Conservation (phyloP, 2,888 invertebrate species). For the Cryptocheilus praepositus region DNA sequence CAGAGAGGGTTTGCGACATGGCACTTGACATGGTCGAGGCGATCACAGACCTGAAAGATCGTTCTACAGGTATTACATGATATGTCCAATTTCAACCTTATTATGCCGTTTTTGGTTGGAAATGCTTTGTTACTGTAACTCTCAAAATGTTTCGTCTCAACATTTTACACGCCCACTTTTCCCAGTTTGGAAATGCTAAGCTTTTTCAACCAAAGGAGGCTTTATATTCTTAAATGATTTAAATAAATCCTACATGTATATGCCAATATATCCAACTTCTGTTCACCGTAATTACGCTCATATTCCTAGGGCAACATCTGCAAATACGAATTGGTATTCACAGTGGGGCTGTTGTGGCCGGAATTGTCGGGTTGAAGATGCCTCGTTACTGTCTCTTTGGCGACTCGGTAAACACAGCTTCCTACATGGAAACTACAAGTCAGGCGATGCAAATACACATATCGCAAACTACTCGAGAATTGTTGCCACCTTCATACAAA, state of each 20-base stretch:
- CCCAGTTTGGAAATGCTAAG: too few species aligned
- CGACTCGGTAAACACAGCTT: constrained; percentile 93
- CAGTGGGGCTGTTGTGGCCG: constrained; percentile 94
- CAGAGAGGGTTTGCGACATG: constrained; percentile 95
- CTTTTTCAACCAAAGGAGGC: too few species aligned
- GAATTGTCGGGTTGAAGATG: constrained; percentile 96
- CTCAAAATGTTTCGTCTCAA: too few species aligned
- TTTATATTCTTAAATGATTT: too few species aligned
- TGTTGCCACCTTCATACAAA: constrained; percentile 84
- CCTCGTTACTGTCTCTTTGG: constrained; percentile 90
- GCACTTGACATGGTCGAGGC: constrained; percentile 97
- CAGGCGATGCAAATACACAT: constrained; percentile 96
- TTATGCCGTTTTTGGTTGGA: too few species aligned
- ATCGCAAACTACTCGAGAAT: constrained; percentile 89
- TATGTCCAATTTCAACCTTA: too few species aligned
- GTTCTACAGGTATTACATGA: constrained; percentile 92
- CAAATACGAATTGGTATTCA: constrained; percentile 92
- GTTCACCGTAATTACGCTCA: background rate
- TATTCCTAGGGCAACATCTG: constrained; percentile 83
- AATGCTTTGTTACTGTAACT: too few species aligned
- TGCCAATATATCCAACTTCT: background rate
- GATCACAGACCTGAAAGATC: constrained; percentile 92
- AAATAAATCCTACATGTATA: too few species aligned
- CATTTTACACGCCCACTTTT: too few species aligned
- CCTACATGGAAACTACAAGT: constrained; percentile 94